Percentiles rank a stretch among this genome's conserved stretches.
Evolutionary conservation across 2,888 invertebrate genomes (phyloP).

Genomic region (Orthosia gothica): DNA sequence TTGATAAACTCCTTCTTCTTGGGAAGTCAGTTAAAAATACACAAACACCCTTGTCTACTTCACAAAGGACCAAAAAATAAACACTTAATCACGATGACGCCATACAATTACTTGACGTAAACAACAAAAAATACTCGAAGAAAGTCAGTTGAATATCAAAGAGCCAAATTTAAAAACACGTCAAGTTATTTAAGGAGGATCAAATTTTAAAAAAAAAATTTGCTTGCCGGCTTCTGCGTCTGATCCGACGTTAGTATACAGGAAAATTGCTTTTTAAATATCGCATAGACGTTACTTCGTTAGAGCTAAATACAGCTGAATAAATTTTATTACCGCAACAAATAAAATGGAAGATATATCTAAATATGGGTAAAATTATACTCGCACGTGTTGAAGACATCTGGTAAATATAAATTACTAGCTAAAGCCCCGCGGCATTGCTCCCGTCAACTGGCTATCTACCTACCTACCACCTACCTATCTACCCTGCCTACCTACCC

Average conservation of each 20-base stretch:
- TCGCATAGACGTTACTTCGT: constrained; percentile 30
- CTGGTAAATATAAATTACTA: too few relatives aligned
- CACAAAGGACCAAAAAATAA: constrained; percentile 17
- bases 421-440: too few relatives aligned
- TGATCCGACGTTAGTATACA: constrained; percentile 48
- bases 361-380: constrained; percentile 31
- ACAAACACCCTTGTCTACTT: neutral
- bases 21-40: too few relatives aligned
- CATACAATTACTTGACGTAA: constrained; percentile 27
- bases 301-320: constrained; percentile 37
- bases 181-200: constrained; percentile 35
- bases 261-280: constrained; percentile 64
- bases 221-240: constrained; percentile 39
- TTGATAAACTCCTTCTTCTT: too few relatives aligned
- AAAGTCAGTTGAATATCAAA: constrained; percentile 32
- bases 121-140: constrained; percentile 24
- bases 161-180: constrained; percentile 28
- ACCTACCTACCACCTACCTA: too few relatives aligned
- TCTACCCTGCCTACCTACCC: too few relatives aligned
- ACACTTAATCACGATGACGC: constrained; percentile 15
- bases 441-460: too few relatives aligned
- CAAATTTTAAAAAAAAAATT: constrained; percentile 53
- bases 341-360: constrained; percentile 23
- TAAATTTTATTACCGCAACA: constrained; percentile 16
- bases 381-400: constrained; percentile 11